phyloP scores from a whole-genome alignment of 2,888 invertebrate species.

The Meteorus colon region DNA sequence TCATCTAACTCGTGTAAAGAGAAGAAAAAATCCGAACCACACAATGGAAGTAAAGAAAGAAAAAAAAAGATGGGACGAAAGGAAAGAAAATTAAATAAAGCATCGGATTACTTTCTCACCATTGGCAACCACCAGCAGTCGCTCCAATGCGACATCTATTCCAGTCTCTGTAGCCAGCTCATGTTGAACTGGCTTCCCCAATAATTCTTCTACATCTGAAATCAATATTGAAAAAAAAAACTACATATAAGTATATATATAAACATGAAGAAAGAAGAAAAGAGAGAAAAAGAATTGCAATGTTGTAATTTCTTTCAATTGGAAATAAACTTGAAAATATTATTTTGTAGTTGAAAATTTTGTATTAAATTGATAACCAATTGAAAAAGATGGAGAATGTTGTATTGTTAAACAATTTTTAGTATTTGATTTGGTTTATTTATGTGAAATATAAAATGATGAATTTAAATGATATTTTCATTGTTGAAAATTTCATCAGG shows the following conservation, averaged over 20 bases:
- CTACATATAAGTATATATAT: background rate
- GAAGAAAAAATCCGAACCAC: too few species aligned
- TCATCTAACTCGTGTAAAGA: background rate
- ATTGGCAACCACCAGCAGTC: constrained; percentile 81
- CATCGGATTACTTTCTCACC: constrained; percentile 73
- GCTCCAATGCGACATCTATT: constrained; percentile 83
- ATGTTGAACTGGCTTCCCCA: constrained; percentile 85
- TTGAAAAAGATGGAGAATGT: too few species aligned
- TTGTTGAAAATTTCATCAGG: constrained; percentile 13
- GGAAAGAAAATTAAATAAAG: constrained; percentile 6
- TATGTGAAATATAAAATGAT: too few species aligned
- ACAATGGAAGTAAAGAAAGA: background rate
- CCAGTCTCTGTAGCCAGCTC: constrained; percentile 84
- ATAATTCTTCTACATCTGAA: constrained; percentile 82
- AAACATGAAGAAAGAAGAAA: background rate
- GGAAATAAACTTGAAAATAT: too few species aligned
- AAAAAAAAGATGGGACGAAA: background rate
- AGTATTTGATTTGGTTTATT: too few species aligned
- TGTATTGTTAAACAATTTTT: too few species aligned
- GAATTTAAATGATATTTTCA: background rate
- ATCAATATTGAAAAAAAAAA: constrained; percentile 49
- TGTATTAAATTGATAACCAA: too few species aligned
- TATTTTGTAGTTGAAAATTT: too few species aligned
- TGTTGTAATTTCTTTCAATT: too few species aligned
- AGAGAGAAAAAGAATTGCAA: too few species aligned